A percentile compares a stretch with the other conserved stretches of the same genome.
These are phyloP conservation scores for Scaptomyza reducta DNA, from an alignment of 2,888 invertebrate genomes.

Conservation along the genomic window DNA sequence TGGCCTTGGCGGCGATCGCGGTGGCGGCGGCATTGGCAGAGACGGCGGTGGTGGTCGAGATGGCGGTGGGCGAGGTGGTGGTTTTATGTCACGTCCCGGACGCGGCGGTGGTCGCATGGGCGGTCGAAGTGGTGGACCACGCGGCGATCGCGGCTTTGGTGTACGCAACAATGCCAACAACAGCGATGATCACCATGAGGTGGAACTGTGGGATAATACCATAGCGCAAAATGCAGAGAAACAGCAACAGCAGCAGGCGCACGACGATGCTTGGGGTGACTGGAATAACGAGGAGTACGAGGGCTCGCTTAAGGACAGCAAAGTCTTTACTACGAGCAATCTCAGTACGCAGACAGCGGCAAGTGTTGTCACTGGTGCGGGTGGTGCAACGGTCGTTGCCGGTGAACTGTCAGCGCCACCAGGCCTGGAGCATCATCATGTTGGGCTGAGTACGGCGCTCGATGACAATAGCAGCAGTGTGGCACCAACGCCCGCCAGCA, in stretches of 20 bases:
- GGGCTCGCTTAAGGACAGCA: slow-evolving; percentile 96
- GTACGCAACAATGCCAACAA: slow-evolving; percentile 79
- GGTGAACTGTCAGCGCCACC: slow-evolving; percentile 84
- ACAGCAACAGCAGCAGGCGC: slow-evolving; percentile 81
- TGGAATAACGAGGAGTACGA: slow-evolving; percentile 98
- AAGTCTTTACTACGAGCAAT: slow-evolving; percentile 93
- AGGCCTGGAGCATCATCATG: slow-evolving; percentile 84
- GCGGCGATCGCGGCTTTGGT: slow-evolving; percentile 79
- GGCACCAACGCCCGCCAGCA: slow-evolving; percentile 48
- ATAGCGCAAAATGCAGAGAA: slow-evolving; percentile 84
- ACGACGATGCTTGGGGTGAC: slow-evolving; percentile 87
- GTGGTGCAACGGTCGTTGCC: slow-evolving; percentile 38
- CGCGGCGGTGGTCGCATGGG: slow-evolving; percentile 85
- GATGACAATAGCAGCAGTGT: slow-evolving; percentile 72
- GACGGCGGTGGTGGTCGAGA: slow-evolving; percentile 67
- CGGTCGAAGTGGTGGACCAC: slow-evolving; percentile 85
- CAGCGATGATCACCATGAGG: slow-evolving; percentile 84
- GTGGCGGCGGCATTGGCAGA: slow-evolving; percentile 37
- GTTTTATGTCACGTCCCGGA: slow-evolving; percentile 71
- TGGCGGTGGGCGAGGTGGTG: slow-evolving; percentile 72
- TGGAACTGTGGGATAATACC: slow-evolving; percentile 87
- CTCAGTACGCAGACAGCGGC: slow-evolving; percentile 81
- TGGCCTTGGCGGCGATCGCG: slow-evolving; percentile 59
- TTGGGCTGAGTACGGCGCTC: slow-evolving; percentile 71
- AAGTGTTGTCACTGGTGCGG: slow-evolving; percentile 74